Conservation (phyloP, 1,140 invertebrate species). For the Diuraphis noxia region DNA sequence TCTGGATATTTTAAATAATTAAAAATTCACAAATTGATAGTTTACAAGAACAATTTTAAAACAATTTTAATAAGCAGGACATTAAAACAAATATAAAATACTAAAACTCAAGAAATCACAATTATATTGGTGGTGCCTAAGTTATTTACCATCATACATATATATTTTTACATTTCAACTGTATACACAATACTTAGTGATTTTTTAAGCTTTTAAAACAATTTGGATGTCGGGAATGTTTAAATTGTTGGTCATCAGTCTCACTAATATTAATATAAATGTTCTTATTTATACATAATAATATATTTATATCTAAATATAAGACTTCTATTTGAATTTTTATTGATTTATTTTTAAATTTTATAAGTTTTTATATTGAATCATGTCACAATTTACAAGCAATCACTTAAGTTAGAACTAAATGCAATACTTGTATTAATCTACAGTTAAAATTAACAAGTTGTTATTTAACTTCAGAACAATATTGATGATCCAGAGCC, state of each 20-base stretch:
- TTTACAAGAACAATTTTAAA: too few species aligned
- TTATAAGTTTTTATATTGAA: neutral
- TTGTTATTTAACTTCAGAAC: neutral
- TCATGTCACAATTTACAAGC: constrained; percentile 5
- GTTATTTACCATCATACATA: neutral
- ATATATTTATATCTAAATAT: constrained; percentile 2
- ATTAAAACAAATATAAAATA: neutral
- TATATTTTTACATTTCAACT: constrained; percentile 6
- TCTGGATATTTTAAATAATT: too few species aligned
- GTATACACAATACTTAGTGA: too few species aligned
- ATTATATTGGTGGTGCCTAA: neutral
- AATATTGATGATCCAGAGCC: constrained; percentile 15
- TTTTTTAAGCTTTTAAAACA: too few species aligned
- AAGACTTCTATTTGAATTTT: constrained; percentile 1
- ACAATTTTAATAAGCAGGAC: neutral
- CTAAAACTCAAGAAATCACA: neutral
- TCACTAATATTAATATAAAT: constrained; percentile 12
- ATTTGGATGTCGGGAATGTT: too few species aligned
- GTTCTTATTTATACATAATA: constrained; percentile 4
- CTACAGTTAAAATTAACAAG: constrained; percentile 12
- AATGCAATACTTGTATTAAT: constrained; percentile 18
- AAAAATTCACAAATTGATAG: too few species aligned
- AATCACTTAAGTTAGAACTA: constrained; percentile 5
- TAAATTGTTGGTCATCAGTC: neutral
- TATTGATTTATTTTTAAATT: constrained; percentile 5